Percentiles rank a stretch among this genome's conserved stretches.
Evolutionary conservation across 2,113 vertebrate species (phyloP).

Genomic region (Tympanuchus pallidicinctus): DNA sequence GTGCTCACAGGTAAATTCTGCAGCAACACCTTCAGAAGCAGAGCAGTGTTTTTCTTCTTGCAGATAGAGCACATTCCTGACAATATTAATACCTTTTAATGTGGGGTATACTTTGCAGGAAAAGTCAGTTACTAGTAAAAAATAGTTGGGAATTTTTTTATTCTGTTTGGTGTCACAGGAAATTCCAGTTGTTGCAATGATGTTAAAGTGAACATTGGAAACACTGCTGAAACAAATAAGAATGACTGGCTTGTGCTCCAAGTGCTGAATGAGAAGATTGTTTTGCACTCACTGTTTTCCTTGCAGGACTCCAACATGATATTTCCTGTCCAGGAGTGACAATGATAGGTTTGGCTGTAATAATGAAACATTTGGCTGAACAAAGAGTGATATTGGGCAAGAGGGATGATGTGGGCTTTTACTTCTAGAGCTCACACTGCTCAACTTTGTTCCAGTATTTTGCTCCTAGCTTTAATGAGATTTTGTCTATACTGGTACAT

Average conservation of each 20-base stretch:
- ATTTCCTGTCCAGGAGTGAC: constrained; percentile 61
- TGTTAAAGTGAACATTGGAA: constrained; percentile 17
- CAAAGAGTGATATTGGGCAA: constrained; percentile 45
- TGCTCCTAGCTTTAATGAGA: background rate
- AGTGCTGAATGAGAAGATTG: constrained; percentile 33
- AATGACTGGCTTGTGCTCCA: background rate
- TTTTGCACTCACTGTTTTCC: constrained; percentile 38
- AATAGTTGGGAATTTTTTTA: background rate
- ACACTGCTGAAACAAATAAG: background rate
- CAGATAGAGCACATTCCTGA: background rate
- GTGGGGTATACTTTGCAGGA: background rate
- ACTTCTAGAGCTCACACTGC: accelerated
- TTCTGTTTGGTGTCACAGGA: background rate
- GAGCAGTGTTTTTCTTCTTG: background rate
- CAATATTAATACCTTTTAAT: background rate
- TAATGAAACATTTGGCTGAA: constrained; percentile 27
- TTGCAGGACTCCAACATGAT: background rate
- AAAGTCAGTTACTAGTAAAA: background rate
- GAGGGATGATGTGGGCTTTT: background rate
- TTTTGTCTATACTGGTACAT: background rate
- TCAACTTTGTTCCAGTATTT: background rate
- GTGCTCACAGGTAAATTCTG: background rate
- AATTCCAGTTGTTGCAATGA: constrained; percentile 21
- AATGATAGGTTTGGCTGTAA: constrained; percentile 32
- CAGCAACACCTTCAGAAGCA: background rate